Conservation (phyloP, 2,797 vertebrate genomes). For the Coilia nasus region DNA sequence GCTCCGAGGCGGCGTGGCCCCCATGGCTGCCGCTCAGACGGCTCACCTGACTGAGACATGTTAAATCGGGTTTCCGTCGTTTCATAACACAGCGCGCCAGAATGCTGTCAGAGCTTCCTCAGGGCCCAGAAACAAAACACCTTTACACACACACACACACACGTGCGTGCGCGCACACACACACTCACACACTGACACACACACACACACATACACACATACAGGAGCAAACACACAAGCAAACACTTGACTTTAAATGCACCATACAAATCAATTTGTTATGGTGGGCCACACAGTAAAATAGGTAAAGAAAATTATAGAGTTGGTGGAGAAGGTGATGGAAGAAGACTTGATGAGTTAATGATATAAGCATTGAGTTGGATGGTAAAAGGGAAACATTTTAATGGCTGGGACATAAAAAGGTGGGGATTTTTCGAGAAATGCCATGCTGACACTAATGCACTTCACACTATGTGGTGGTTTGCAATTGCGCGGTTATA, state of each 20-base stretch:
- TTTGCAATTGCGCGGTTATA: background rate
- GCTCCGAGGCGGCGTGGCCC: background rate
- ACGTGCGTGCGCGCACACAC: background rate
- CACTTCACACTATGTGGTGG: background rate
- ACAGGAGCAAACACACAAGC: background rate
- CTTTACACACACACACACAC: slow-evolving; percentile 3
- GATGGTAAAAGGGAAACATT: background rate
- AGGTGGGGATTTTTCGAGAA: background rate
- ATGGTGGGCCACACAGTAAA: background rate
- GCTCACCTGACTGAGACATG: slow-evolving; percentile 36
- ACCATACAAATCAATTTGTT: background rate
- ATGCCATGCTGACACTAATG: background rate
- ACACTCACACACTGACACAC: background rate
- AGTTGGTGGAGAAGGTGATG: background rate
- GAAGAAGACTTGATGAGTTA: background rate
- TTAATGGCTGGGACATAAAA: background rate
- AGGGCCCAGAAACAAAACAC: slow-evolving; percentile 36
- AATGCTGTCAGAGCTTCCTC: slow-evolving; percentile 26
- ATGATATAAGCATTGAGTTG: background rate
- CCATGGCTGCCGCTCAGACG: slow-evolving; percentile 17
- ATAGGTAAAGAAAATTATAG: background rate
- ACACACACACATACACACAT: background rate
- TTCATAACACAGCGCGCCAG: slow-evolving; percentile 42
- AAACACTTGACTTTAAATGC: background rate
- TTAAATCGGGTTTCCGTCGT: slow-evolving; percentile 43